A percentile compares a stretch with the other conserved stretches of the same genome.
Evolutionary conservation across 2,797 vertebrate species (phyloP).

Genomic region (Micrastur ruficollis): DNA sequence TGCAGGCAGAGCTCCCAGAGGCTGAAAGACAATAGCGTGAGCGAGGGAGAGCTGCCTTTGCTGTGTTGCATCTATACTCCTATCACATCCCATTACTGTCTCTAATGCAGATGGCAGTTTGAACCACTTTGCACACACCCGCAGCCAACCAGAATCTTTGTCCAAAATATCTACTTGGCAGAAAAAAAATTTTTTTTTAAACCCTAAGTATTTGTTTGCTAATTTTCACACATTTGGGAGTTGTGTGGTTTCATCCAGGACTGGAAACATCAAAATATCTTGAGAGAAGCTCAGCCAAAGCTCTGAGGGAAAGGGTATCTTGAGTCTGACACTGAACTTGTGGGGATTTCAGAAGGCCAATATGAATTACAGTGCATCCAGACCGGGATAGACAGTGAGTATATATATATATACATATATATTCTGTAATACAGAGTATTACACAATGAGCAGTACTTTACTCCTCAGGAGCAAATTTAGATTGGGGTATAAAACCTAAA

Average conservation of each 20-base stretch:
- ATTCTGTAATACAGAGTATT: no score
- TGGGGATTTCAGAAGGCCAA: neutral
- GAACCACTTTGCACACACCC: neutral
- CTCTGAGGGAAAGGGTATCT: neutral
- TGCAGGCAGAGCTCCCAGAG: conserved; percentile 53
- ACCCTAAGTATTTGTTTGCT: neutral
- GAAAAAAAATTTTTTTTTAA: neutral
- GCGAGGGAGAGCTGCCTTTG: neutral
- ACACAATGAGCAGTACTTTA: neutral
- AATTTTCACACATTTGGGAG: neutral
- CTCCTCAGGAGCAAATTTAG: neutral
- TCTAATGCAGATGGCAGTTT: neutral
- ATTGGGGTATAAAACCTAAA: neutral
- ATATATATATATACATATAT: no score
- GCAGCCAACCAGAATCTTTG: neutral
- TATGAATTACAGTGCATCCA: neutral
- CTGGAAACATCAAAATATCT: neutral
- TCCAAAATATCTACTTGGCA: neutral
- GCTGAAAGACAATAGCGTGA: neutral
- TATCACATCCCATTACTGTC: conserved; percentile 38
- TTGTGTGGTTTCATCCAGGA: neutral
- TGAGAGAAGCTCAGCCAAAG: neutral
- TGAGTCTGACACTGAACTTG: neutral
- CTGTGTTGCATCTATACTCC: conserved; percentile 14
- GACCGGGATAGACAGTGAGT: neutral